Percentiles rank a stretch among this genome's conserved stretches.
These are phyloP conservation scores for Phycodurus eques DNA, from an alignment of 2,113 vertebrate species.

Conservation along the genomic window DNA sequence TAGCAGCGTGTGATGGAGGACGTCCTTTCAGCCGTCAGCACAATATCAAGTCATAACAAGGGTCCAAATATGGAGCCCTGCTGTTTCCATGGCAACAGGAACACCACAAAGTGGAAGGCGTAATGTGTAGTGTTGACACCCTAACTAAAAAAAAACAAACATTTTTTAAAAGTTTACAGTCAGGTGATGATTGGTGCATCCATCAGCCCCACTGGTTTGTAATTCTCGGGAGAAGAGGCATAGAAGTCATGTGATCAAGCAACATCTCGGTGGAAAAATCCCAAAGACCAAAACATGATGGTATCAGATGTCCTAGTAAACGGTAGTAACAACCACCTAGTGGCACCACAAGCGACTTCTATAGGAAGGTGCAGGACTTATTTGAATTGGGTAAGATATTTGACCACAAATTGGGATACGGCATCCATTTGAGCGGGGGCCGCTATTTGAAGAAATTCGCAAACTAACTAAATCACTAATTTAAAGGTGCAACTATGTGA, in stretches of 20 bases:
- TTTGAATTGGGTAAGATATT: too few relatives aligned
- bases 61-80: not conserved
- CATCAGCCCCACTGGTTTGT: not conserved
- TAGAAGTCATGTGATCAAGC: not conserved
- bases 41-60: not conserved
- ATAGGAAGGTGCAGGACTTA: too few relatives aligned
- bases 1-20: not conserved
- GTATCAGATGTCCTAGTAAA: not conserved
- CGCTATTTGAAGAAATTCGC: too few relatives aligned
- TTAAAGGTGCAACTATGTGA: not conserved
- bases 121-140: not conserved
- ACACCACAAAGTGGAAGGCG: not conserved
- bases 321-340: not conserved
- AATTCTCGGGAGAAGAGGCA: not conserved
- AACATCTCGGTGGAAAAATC: too few relatives aligned
- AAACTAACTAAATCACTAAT: too few relatives aligned
- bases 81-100: slow-evolving; percentile 1
- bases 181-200: not conserved
- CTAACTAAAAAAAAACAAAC: not conserved
- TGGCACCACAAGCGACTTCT: too few relatives aligned
- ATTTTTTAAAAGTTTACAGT: not conserved
- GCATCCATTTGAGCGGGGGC: too few relatives aligned
- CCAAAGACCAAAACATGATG: not conserved
- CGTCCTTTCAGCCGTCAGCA: not conserved
- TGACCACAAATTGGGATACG: too few relatives aligned